These are phyloP conservation scores for Oscheius onirici DNA, from an alignment of 2,888 invertebrate genomes.

Conservation along the genomic window DNA sequence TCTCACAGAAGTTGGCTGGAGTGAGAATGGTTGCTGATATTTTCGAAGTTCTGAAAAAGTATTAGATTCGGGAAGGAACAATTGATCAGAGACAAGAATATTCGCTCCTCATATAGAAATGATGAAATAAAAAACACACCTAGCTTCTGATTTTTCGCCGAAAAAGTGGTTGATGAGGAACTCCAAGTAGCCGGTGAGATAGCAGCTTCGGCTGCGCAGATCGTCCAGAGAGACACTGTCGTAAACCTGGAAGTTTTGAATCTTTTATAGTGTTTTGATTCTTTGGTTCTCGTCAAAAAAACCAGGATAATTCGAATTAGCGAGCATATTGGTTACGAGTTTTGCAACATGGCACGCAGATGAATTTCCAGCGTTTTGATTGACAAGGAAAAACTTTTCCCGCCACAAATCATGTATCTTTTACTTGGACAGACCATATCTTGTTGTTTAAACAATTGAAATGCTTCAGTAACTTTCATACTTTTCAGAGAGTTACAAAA, in stretches of 20 bases:
- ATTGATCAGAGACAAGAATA: neutral
- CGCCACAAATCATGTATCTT: no score
- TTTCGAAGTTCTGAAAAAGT: slow-evolving; percentile 37
- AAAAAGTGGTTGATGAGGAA: slow-evolving; percentile 64
- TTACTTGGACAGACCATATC: no score
- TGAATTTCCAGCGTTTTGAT: no score
- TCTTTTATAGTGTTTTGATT: no score
- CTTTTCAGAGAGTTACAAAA: no score
- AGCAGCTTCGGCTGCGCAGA: slow-evolving; percentile 73
- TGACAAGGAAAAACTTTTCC: no score
- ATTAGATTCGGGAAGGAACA: neutral
- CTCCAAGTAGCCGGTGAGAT: slow-evolving; percentile 77
- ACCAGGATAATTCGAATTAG: no score
- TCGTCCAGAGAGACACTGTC: slow-evolving; percentile 74
- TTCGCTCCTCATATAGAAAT: neutral
- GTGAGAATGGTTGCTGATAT: slow-evolving; percentile 74
- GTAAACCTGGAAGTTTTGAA: slow-evolving; percentile 73
- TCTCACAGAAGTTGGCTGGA: slow-evolving; percentile 74
- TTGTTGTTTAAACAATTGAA: no score
- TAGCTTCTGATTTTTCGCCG: slow-evolving; percentile 33
- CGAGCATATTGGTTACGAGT: no score
- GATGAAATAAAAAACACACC: slow-evolving; percentile 13
- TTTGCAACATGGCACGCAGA: no score
- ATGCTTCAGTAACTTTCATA: no score
- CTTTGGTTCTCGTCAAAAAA: no score